Base-by-base conservation (phyloP, 1,140 invertebrate species). In the Drosophila nannoptera region DNA sequence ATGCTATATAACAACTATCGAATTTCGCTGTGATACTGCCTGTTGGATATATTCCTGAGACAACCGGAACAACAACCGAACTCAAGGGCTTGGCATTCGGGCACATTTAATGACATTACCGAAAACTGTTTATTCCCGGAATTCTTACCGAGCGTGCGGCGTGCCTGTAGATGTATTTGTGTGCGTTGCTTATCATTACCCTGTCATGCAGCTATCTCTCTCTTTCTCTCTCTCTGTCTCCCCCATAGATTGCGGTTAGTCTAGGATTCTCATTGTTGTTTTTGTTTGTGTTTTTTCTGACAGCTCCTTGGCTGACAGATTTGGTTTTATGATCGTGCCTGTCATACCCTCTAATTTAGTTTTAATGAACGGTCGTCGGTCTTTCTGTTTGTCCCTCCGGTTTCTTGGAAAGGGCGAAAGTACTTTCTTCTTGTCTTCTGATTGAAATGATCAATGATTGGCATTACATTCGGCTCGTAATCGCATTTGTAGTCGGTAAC, bases 341-440 rank as follows among this genome's bases (percentile, higher is more conserved):
- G n/a, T 29, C 16, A 33, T 38, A 46, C 63, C 67, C 52, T 69
- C 75, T 82, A 78, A 83, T 82, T 78, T 78, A 53, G 58, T 78
- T 82, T 83, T 82, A 82, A 82, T 83, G 78, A 64, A 62, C 63
- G 77, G 77, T 80, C 69, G 64, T 64, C 63, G 45, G 67, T 56
- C 77, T 62, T 62, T 69, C 31, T 31, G 12, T 66, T 58, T 65
- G 50, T 50, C 38, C 55, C 42, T 48, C 33, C 31, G 36, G 46
- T 8, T 78, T 78, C 77, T 72, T 65, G 38, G 77, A 80, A 77
- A 63, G 11, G 14, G 52, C 40, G 52, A 42, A 49, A 55, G 6
- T 12, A 4, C 40, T 42, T 12, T 14, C 40, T 14, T n/a, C 12
- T 12, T 4, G 11, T 33, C 45, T 58, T 42, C 46, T 58, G 38